Evolutionary conservation across 2,113 vertebrate species (phyloP).

Genomic region (Mus musculus): DNA sequence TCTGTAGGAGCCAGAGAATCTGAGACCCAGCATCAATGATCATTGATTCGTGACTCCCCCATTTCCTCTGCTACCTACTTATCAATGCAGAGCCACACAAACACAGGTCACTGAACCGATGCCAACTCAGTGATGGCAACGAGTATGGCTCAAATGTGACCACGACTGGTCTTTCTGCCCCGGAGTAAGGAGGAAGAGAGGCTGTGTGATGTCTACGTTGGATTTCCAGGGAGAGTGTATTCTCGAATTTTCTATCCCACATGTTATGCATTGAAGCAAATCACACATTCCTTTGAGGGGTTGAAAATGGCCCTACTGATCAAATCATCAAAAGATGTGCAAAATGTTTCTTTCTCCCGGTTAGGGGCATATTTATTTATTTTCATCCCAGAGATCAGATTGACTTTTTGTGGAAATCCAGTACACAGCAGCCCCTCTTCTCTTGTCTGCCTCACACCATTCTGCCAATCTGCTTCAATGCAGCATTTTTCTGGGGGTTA

Average conservation of each 20-base stretch:
- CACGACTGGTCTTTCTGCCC: not conserved
- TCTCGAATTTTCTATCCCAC: conserved; percentile 40
- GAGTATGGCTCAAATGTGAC: not conserved
- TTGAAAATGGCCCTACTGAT: not conserved
- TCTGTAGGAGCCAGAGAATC: not conserved
- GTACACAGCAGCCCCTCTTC: not conserved
- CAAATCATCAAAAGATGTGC: not conserved
- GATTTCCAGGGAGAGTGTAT: conserved; percentile 45
- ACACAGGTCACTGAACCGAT: not conserved
- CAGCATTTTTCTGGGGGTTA: conserved; percentile 63
- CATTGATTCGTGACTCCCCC: not conserved
- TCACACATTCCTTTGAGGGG: not conserved
- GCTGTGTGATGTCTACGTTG: not conserved
- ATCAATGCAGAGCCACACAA: not conserved
- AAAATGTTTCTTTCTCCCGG: not conserved
- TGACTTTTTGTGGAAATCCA: conserved; percentile 29
- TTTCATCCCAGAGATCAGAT: conserved; percentile 36
- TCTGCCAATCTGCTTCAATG: conserved; percentile 48
- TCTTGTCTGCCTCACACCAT: conserved; percentile 1
- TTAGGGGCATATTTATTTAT: not conserved
- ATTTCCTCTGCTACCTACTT: not conserved
- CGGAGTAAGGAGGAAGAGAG: not conserved
- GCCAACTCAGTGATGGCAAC: not conserved
- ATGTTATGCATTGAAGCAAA: conserved; percentile 5
- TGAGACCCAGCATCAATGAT: not conserved